Evolutionary conservation across 2,888 invertebrate species (phyloP).

Genomic region (Mellilla xanthometata): DNA sequence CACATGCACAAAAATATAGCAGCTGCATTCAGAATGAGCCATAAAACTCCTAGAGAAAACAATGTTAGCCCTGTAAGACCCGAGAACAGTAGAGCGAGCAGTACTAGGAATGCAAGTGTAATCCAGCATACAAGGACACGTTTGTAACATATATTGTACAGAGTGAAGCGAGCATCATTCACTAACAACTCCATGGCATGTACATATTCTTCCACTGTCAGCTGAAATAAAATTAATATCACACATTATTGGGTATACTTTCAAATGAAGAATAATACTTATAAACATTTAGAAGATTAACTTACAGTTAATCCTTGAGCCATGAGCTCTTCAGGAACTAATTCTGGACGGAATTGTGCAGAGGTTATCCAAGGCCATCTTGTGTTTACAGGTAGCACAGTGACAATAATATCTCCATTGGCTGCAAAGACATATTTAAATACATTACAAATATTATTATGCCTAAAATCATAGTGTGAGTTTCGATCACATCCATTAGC

Average conservation of each 20-base stretch:
- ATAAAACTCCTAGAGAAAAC: constrained; percentile 94
- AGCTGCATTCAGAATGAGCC: constrained; percentile 94
- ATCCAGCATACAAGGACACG: constrained; percentile 95
- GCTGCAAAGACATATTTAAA: constrained; percentile 71
- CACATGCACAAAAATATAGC: constrained; percentile 97
- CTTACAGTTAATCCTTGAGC: constrained; percentile 94
- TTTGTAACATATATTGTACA: constrained; percentile 97
- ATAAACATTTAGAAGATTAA: constrained; percentile 25
- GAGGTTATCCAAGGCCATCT: constrained; percentile 96
- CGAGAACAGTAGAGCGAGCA: constrained; percentile 92
- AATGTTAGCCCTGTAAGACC: constrained; percentile 92
- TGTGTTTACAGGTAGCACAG: constrained; percentile 93
- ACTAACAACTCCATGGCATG: constrained; percentile 96
- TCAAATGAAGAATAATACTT: too few relatives aligned
- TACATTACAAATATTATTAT: constrained; percentile 4
- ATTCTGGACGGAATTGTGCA: constrained; percentile 94
- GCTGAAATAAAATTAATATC: constrained; percentile 80
- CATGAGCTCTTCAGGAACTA: constrained; percentile 97
- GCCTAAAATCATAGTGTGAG: background rate
- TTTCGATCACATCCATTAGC: constrained; percentile 20
- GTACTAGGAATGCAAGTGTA: constrained; percentile 91
- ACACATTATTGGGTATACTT: too few relatives aligned
- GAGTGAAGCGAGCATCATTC: constrained; percentile 94
- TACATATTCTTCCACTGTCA: constrained; percentile 97
- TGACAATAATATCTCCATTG: constrained; percentile 96